Evolutionary conservation across 2,888 invertebrate genomes (phyloP).

Genomic region (Pyrgus malvae): DNA sequence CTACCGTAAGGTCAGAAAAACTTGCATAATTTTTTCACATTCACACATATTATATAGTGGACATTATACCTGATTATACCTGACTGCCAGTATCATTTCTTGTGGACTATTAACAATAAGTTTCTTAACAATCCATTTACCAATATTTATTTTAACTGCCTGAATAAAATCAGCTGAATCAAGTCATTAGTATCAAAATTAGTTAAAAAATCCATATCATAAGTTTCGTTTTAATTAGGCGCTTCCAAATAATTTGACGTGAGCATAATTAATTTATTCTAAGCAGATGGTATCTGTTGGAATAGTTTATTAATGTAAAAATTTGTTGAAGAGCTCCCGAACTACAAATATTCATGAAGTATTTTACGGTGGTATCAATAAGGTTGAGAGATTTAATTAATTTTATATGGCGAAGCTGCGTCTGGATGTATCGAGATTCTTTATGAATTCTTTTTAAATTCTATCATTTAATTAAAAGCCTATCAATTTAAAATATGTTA

Average conservation of each 20-base stretch:
- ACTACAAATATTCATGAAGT: slow-evolving; percentile 47
- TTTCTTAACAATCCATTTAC: too few species aligned
- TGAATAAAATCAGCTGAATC: not conserved
- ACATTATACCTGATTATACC: too few species aligned
- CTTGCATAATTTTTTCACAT: too few species aligned
- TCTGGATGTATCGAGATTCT: slow-evolving; percentile 5
- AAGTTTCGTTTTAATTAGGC: slow-evolving; percentile 17
- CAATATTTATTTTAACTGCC: too few species aligned
- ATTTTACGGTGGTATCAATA: slow-evolving; percentile 40
- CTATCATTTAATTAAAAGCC: slow-evolving; percentile 34
- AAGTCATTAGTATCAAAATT: slow-evolving; percentile 1
- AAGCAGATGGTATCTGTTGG: slow-evolving; percentile 57
- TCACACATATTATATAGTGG: too few species aligned
- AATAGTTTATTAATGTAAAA: slow-evolving; percentile 64
- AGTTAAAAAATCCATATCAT: slow-evolving; percentile 3
- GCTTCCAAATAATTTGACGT: slow-evolving; percentile 41
- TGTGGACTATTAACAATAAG: too few species aligned
- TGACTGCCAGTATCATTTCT: too few species aligned
- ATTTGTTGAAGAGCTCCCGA: slow-evolving; percentile 62
- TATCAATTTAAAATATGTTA: slow-evolving; percentile 2
- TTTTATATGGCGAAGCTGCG: slow-evolving; percentile 33
- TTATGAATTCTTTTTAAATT: slow-evolving; percentile 39
- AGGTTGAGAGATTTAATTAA: slow-evolving; percentile 60
- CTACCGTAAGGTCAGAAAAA: too few species aligned
- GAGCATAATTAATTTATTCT: slow-evolving; percentile 67